Conservation (phyloP, 2,888 invertebrate species). For the Andrena flavipes region DNA sequence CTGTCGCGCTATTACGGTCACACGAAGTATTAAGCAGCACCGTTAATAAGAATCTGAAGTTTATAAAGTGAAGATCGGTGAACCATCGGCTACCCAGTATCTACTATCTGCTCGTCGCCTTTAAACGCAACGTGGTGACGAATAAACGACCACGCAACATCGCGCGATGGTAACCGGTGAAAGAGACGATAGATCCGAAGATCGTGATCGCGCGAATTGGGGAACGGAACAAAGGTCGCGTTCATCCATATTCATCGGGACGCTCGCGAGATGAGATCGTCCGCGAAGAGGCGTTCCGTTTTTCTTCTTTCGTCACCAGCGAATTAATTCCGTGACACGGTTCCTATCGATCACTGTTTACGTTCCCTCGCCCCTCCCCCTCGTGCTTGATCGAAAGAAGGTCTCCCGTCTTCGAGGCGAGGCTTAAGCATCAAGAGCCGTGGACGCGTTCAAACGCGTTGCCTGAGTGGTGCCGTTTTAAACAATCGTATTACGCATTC, state of each 20-base stretch:
- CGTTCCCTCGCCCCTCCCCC: slow-evolving; percentile 9
- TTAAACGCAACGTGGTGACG: slow-evolving; percentile 5
- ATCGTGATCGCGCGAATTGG: slow-evolving; percentile 53
- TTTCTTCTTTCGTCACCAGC: slow-evolving; percentile 57
- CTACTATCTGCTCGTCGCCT: not conserved
- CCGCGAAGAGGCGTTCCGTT: slow-evolving; percentile 41
- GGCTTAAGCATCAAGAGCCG: not conserved
- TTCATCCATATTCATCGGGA: slow-evolving; percentile 72
- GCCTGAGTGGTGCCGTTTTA: not conserved
- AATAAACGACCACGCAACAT: not conserved
- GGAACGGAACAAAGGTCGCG: slow-evolving; percentile 58
- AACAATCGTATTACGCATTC: slow-evolving; percentile 4
- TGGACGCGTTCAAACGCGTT: not conserved
- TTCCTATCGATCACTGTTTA: slow-evolving; percentile 57
- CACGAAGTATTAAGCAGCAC: not conserved
- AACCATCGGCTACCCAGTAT: not conserved
- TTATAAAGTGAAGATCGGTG: no score
- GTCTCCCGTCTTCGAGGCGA: not conserved
- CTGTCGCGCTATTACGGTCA: not conserved
- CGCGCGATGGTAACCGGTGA: not conserved
- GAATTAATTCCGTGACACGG: slow-evolving; percentile 72
- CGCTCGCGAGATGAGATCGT: slow-evolving; percentile 59
- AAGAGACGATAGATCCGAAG: slow-evolving; percentile 10
- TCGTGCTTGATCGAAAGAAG: not conserved
- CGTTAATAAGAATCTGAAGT: no score